Conservation (phyloP, 2,113 vertebrate species). For the Heterotis niloticus region DNA sequence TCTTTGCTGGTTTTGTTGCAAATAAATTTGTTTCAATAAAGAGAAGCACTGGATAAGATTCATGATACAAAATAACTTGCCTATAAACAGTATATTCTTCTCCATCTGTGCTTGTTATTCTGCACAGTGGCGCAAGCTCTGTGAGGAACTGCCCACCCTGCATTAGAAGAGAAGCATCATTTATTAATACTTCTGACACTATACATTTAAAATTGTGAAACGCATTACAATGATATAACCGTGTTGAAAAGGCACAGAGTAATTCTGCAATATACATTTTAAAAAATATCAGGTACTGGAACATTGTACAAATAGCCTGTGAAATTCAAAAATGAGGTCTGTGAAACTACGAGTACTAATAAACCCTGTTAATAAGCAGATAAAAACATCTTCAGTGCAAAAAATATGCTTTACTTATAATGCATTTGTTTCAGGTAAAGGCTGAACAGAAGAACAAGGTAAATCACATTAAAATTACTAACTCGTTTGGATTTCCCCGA, state of each 20-base stretch:
- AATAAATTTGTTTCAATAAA: background rate
- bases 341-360: no score
- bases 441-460: no score
- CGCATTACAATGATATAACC: no score
- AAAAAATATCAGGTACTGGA: no score
- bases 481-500: conserved; percentile 97
- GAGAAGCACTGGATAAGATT: background rate
- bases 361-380: background rate
- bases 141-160: conserved; percentile 96
- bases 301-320: no score
- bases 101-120: conserved; percentile 83
- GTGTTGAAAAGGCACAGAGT: background rate
- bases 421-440: background rate
- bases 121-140: conserved; percentile 88
- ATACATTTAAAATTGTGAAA: no score
- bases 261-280: background rate
- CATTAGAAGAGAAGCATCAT: conserved; percentile 8
- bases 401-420: no score
- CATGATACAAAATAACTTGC: conserved; percentile 50
- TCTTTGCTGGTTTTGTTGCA: background rate
- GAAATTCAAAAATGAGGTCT: no score
- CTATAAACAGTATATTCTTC: conserved; percentile 89
- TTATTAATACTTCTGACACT: no score
- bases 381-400: background rate
- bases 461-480: conserved; percentile 32